Evolutionary conservation across 2,888 invertebrate species (phyloP).

Genomic region (Cinara cedri): DNA sequence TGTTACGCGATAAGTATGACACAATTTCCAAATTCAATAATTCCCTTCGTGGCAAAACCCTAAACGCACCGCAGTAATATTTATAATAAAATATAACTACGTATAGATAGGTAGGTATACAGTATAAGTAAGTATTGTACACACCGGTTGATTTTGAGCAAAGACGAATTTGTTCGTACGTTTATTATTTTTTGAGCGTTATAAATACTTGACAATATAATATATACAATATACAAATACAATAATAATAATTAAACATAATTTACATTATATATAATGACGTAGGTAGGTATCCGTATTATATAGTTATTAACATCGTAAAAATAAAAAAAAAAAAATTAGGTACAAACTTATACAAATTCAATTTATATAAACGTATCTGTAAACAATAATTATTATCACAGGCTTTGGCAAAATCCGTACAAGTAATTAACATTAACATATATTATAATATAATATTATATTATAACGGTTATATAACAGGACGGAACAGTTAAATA

Average conservation of each 20-base stretch:
- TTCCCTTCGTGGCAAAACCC: too few species aligned
- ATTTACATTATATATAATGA: constrained; percentile 6
- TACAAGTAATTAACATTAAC: not conserved
- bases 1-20: too few species aligned
- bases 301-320: not conserved
- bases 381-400: constrained; percentile 27
- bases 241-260: constrained; percentile 19
- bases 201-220: not conserved
- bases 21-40: too few species aligned
- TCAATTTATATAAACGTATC: not conserved
- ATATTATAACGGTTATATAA: too few species aligned
- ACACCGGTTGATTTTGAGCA: constrained; percentile 2
- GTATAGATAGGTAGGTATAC: too few species aligned
- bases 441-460: not conserved
- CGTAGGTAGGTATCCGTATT: not conserved
- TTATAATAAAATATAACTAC: too few species aligned
- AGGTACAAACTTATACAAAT: constrained; percentile 6
- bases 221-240: not conserved
- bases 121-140: not conserved
- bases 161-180: not conserved
- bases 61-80: too few species aligned
- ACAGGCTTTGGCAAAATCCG: constrained; percentile 39
- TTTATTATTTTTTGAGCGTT: constrained; percentile 30
- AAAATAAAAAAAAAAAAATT: too few species aligned
- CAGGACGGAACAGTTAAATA: too few species aligned